Base-by-base conservation (phyloP, 2,113 vertebrate species). In the Pleuronectes platessa region DNA sequence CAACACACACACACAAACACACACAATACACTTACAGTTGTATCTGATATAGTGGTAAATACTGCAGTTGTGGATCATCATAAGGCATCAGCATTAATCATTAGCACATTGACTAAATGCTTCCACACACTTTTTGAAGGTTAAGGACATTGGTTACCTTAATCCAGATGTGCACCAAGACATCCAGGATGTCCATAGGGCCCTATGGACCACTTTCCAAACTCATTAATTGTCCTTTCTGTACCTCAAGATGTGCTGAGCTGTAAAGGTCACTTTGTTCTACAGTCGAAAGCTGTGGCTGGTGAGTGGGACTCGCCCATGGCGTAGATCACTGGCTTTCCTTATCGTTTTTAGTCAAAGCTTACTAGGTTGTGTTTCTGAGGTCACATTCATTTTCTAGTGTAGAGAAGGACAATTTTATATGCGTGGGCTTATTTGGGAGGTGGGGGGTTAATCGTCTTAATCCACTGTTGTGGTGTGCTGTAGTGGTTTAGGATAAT, bases 41-140 rank as follows among this genome's bases (percentile, higher is more conserved):
- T 9, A 78, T 75, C 42, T n/a, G 35, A 78, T 56, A 54, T 37
- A 70, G 15, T 20, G 42, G 35, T 58, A 65, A 83, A 83, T 59
- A 47, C 20, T 47, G 18, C 14, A 68, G 31, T 51, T 51, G 55
- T 26, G 8, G 27, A 55, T 81, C 17, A 69, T 54, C 17, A 31
- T 31, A 31, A 14, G 12, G 5, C 59, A 58, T 59, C 35, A 59
- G 27, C 5, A 12, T 17, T 24, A 31, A 49, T 35, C 21, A 18
- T 51, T 20, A 63, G 53, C 35, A 65, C 18, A 17, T 51, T 60
- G 20, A 18, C 31, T 59, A 23, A 55, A 65, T 31, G 18, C 24
- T 71, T 53, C 17, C 17, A 47, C 5, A 40, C 14, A 58, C 40
- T 51, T 61, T 21, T 26, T 20, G 11, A 13, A 54, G 45, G 15